Conservation (phyloP, 2,888 invertebrate genomes). For the Euplagia quadripunctaria region DNA sequence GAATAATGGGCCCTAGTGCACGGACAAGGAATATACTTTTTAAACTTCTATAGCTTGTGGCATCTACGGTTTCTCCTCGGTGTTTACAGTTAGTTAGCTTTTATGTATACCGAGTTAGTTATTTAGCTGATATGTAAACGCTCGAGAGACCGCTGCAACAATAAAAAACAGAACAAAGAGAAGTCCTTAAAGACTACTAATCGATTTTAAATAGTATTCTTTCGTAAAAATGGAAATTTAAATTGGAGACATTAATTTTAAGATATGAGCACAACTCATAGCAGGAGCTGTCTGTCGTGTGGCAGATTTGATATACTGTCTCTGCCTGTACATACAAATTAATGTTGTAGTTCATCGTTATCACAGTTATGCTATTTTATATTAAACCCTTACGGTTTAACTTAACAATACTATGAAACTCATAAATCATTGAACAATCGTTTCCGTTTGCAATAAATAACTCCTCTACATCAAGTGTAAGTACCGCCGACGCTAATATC, state of each 20-base stretch:
- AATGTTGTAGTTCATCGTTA: not conserved
- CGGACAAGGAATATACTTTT: too few relatives aligned
- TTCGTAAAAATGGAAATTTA: not conserved
- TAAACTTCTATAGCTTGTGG: too few relatives aligned
- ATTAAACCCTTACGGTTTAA: too few relatives aligned
- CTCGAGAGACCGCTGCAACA: not conserved
- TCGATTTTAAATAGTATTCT: not conserved
- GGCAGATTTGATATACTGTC: too few relatives aligned
- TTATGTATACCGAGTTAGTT: not conserved
- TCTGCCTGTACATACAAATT: not conserved
- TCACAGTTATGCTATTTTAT: not conserved
- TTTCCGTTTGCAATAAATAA: slow-evolving; percentile 6
- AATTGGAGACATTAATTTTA: not conserved
- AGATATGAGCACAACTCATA: not conserved
- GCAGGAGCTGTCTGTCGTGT: too few relatives aligned
- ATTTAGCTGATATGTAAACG: not conserved
- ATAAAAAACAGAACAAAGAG: not conserved
- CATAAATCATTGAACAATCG: not conserved
- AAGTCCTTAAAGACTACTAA: not conserved
- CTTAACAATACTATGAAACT: too few relatives aligned
- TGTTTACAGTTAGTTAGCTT: not conserved
- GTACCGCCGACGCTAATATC: slow-evolving; percentile 33
- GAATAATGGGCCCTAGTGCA: too few relatives aligned
- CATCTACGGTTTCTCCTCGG: too few relatives aligned
- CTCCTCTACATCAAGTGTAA: not conserved